Percentiles rank a stretch among this genome's conserved stretches.
Evolutionary conservation across 64 coral and sea anemone species (phyloP).

Genomic region (Stichodactyla helianthus): DNA sequence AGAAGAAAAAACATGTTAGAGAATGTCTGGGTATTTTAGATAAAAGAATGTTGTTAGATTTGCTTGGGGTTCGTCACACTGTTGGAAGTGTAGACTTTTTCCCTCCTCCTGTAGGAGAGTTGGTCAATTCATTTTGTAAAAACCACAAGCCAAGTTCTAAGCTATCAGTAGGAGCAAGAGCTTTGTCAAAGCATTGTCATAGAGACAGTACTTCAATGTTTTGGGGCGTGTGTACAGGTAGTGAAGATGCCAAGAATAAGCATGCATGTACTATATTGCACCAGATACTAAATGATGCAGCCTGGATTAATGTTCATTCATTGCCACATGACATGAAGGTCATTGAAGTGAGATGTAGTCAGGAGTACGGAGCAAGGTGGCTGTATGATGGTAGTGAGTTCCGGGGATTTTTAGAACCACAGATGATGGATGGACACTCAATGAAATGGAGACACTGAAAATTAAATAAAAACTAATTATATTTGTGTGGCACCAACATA

Average conservation of each 20-base stretch:
- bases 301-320: slow-evolving; percentile 91
- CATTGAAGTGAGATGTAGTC: slow-evolving; percentile 65
- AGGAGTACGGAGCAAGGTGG: slow-evolving; percentile 88
- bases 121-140: slow-evolving; percentile 62
- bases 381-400: slow-evolving; percentile 64
- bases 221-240: slow-evolving; percentile 79
- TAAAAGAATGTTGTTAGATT: slow-evolving; percentile 50
- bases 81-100: slow-evolving; percentile 74
- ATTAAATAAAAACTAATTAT: neutral
- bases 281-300: slow-evolving; percentile 56
- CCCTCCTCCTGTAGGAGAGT: slow-evolving; percentile 33
- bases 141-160: slow-evolving; percentile 62
- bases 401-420: slow-evolving; percentile 90
- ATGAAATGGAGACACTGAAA: slow-evolving; percentile 75
- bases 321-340: slow-evolving; percentile 75
- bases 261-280: slow-evolving; percentile 39
- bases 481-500: no score
- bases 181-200: slow-evolving; percentile 86
- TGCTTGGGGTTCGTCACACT: slow-evolving; percentile 75
- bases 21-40: slow-evolving; percentile 38
- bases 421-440: slow-evolving; percentile 83
- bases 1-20: neutral
- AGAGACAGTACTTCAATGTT: slow-evolving; percentile 57
- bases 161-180: slow-evolving; percentile 78
- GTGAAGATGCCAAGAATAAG: slow-evolving; percentile 73